These are phyloP conservation scores for Drosophila littoralis DNA, from an alignment of 1,140 invertebrate genomes.

Conservation along the genomic window DNA sequence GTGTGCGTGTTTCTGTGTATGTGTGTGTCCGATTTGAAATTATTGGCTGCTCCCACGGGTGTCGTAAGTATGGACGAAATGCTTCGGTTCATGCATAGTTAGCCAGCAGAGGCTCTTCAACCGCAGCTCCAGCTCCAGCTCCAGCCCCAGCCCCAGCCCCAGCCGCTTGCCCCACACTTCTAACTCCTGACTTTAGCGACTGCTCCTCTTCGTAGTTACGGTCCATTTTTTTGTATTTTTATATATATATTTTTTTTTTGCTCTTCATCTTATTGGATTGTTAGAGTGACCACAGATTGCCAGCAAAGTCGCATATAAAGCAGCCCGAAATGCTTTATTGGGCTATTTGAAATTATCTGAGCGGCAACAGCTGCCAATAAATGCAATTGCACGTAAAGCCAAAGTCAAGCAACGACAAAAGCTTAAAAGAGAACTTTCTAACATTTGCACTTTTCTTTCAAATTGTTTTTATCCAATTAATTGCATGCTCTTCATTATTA, in stretches of 20 bases:
- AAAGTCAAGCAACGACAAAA: constrained; percentile 26
- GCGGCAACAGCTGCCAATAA: constrained; percentile 61
- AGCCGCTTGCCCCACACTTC: background rate
- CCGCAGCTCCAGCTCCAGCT: background rate
- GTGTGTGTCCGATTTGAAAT: constrained; percentile 74
- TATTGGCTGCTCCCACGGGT: constrained; percentile 83
- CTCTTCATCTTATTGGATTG: constrained; percentile 76
- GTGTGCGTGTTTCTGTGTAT: constrained; percentile 28
- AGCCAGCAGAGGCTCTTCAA: constrained; percentile 12
- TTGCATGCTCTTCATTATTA: too few relatives aligned
- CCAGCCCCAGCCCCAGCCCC: background rate
- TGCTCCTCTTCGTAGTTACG: constrained; percentile 2
- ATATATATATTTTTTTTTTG: constrained; percentile 16
- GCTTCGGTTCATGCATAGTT: constrained; percentile 67
- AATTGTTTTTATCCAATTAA: too few relatives aligned
- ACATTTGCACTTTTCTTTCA: too few relatives aligned
- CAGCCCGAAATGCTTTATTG: constrained; percentile 56
- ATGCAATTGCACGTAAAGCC: constrained; percentile 65
- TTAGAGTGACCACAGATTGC: constrained; percentile 69
- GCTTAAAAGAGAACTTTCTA: background rate
- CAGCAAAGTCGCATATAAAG: constrained; percentile 29
- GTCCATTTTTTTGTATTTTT: constrained; percentile 8
- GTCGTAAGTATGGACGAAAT: constrained; percentile 71
- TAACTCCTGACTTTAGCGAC: background rate
- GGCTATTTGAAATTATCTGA: constrained; percentile 65